Conservation (phyloP, 2,797 vertebrate genomes). For the Enteromius argenteus region DNA sequence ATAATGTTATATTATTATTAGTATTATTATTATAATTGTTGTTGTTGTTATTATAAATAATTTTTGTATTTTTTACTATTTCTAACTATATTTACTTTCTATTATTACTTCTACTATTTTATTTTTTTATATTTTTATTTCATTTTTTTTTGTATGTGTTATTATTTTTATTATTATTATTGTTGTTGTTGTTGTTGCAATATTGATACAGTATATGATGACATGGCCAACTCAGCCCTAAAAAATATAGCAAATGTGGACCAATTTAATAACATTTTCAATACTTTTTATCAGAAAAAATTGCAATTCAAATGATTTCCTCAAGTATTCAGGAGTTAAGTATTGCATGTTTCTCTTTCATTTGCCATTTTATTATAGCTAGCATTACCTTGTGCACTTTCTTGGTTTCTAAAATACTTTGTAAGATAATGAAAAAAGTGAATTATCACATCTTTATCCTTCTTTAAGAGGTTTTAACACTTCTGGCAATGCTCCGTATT, state of each 20-base stretch:
- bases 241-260: not conserved
- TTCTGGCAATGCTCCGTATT: not conserved
- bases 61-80: too few species aligned
- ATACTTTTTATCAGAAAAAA: not conserved
- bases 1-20: too few species aligned
- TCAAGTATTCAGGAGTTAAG: not conserved
- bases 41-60: too few species aligned
- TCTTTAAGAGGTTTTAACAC: not conserved
- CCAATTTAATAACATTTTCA: not conserved
- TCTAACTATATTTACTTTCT: too few species aligned
- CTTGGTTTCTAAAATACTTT: not conserved
- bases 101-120: too few species aligned
- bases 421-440: not conserved
- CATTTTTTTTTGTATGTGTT: too few species aligned
- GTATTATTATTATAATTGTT: too few species aligned
- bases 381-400: not conserved
- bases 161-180: not conserved
- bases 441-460: not conserved
- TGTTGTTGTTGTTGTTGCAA: not conserved
- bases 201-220: not conserved
- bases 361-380: not conserved
- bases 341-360: not conserved
- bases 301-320: not conserved
- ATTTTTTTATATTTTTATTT: too few species aligned
- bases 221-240: not conserved